Conservation (phyloP, 2,113 vertebrate species). For the Amphilophus citrinellus region DNA sequence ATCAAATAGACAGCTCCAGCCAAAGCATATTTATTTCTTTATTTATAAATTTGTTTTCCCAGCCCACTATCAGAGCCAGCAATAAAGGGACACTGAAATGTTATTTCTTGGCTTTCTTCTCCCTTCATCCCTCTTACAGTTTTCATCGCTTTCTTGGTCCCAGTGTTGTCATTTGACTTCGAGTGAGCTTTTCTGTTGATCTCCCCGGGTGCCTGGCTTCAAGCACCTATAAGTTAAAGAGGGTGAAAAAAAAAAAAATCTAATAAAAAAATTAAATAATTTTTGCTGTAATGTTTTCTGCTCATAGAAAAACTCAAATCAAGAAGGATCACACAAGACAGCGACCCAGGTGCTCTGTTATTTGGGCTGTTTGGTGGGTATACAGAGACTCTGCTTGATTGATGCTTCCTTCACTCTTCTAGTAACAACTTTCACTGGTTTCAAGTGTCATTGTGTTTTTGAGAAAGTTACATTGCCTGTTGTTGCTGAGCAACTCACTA, state of each 20-base stretch:
- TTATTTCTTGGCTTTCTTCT: slow-evolving; percentile 30
- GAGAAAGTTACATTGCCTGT: background rate
- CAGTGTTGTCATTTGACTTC: slow-evolving; percentile 12
- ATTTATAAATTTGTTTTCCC: slow-evolving; percentile 60
- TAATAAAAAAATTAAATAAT: background rate
- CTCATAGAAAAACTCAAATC: background rate
- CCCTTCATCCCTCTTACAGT: background rate
- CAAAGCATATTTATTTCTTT: slow-evolving; percentile 60
- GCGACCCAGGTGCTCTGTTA: background rate
- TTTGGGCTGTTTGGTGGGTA: background rate
- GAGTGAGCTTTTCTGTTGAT: slow-evolving; percentile 22
- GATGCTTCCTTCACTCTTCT: background rate
- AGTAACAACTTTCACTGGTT: background rate
- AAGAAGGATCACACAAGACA: slow-evolving; percentile 17
- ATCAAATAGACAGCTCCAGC: slow-evolving; percentile 59
- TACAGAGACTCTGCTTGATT: background rate
- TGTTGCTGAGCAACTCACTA: background rate
- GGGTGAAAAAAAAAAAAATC: background rate
- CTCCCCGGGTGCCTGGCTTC: slow-evolving; percentile 15
- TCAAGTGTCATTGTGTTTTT: background rate
- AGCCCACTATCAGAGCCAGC: slow-evolving; percentile 42
- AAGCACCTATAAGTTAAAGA: background rate
- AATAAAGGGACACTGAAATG: slow-evolving; percentile 50
- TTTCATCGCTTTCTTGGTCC: slow-evolving; percentile 16
- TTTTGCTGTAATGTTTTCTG: background rate